A percentile compares a stretch with the other conserved stretches of the same genome.
Conservation (phyloP, 92 coral and sea anemone genomes). For the Porites divaricata region DNA sequence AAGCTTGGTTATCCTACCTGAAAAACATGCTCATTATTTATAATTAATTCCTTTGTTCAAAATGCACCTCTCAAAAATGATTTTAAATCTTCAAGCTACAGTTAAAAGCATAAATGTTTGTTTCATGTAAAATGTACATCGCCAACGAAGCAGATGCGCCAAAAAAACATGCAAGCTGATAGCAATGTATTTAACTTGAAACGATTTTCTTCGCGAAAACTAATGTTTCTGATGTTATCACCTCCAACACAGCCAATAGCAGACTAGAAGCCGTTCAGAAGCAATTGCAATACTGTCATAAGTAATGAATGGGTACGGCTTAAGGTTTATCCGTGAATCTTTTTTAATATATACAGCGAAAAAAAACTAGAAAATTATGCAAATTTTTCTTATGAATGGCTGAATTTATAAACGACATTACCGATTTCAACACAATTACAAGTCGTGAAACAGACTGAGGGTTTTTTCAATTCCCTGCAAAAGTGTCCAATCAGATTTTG, state of each 20-base stretch:
- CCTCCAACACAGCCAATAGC: neutral
- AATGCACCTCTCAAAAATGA: neutral
- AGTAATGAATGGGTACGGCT: neutral
- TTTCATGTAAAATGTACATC: neutral
- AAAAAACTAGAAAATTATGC: neutral
- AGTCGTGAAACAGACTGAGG: neutral
- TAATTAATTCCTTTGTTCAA: too few species aligned
- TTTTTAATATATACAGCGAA: neutral
- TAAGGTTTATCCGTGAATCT: neutral
- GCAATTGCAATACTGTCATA: neutral
- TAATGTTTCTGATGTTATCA: conserved; percentile 23
- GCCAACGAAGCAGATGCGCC: neutral
- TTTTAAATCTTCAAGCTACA: neutral
- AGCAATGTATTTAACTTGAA: neutral
- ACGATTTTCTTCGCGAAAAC: neutral
- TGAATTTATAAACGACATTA: neutral
- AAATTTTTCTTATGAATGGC: neutral
- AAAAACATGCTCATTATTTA: too few species aligned
- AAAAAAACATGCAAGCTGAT: neutral
- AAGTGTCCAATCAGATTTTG: neutral
- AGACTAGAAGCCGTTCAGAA: neutral
- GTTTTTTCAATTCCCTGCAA: neutral
- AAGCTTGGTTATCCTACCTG: too few species aligned
- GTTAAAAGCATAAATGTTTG: neutral
- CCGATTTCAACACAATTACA: neutral